A percentile compares a stretch with the other conserved stretches of the same genome.
These are phyloP conservation scores for Drosophila conformis DNA, from an alignment of 2,888 invertebrate species.

Conservation along the genomic window DNA sequence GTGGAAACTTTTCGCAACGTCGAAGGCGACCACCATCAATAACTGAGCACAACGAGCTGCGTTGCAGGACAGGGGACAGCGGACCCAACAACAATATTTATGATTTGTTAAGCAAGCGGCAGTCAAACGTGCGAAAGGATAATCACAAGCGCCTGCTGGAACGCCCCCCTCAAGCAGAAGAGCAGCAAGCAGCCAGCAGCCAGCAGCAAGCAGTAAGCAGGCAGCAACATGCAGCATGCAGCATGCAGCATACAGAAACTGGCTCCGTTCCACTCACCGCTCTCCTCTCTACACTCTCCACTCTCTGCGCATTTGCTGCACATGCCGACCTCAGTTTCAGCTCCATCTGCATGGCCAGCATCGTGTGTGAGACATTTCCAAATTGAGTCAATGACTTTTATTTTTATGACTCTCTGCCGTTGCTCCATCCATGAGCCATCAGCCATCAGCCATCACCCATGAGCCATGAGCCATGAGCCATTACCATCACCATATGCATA, in stretches of 20 bases:
- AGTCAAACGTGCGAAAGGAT: conserved; percentile 83
- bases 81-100: conserved; percentile 65
- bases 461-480: conserved; percentile 7
- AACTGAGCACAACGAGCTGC: conserved; percentile 62
- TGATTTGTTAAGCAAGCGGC: conserved; percentile 80
- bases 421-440: conserved; percentile 9
- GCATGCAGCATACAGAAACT: conserved; percentile 30
- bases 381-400: conserved; percentile 81
- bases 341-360: conserved; percentile 20
- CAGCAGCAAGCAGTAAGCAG: not conserved
- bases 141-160: conserved; percentile 80
- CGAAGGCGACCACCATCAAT: conserved; percentile 75
- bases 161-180: conserved; percentile 61
- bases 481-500: not conserved
- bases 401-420: conserved; percentile 61
- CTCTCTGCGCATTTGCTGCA: not conserved
- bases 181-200: conserved; percentile 6
- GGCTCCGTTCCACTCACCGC: conserved; percentile 20
- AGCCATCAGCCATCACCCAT: conserved; percentile 3
- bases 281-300: conserved; percentile 4
- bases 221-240: conserved; percentile 1
- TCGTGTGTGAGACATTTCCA: conserved; percentile 73
- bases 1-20: conserved; percentile 68
- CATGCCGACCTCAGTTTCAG: conserved; percentile 10
- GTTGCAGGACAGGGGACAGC: conserved; percentile 14